Conservation (phyloP, 2,888 invertebrate genomes). For the Eristalis pertinax region DNA sequence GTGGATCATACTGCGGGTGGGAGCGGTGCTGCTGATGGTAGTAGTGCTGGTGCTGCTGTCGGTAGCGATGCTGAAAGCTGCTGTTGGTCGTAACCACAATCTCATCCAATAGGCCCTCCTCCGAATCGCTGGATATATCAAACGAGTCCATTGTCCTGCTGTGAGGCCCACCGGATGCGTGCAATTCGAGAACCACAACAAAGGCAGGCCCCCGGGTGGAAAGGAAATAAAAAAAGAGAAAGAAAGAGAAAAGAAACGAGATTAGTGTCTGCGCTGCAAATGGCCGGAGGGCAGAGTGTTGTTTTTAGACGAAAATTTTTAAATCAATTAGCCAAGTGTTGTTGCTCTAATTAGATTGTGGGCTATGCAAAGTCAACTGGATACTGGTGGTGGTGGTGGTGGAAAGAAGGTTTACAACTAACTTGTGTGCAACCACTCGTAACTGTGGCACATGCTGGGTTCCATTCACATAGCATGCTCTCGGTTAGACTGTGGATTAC, state of each 20-base stretch:
- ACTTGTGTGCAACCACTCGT: constrained; percentile 33
- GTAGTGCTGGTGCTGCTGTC: constrained; percentile 52
- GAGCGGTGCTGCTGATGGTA: constrained; percentile 71
- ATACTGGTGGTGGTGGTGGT: constrained; percentile 2
- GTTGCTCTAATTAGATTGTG: constrained; percentile 62
- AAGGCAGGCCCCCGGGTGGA: constrained; percentile 29
- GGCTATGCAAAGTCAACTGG: constrained; percentile 49
- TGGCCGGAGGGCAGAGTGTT: constrained; percentile 1
- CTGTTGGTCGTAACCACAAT: constrained; percentile 79
- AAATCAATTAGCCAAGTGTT: constrained; percentile 63
- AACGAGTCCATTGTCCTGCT: constrained; percentile 81
- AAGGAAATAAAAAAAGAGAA: constrained; percentile 28
- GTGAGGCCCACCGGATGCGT: constrained; percentile 19
- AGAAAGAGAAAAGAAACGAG: constrained; percentile 20
- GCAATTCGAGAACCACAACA: constrained; percentile 37
- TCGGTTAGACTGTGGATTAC: constrained; percentile 2
- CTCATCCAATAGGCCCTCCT: constrained; percentile 81
- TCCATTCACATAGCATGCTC: constrained; percentile 50
- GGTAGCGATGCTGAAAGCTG: constrained; percentile 72
- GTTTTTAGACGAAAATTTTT: constrained; percentile 26
- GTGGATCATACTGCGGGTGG: constrained; percentile 77
- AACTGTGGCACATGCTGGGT: constrained; percentile 50
- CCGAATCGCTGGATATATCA: constrained; percentile 81
- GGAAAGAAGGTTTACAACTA: constrained; percentile 24
- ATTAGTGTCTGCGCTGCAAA: constrained; percentile 46